Conservation (phyloP, 2,888 invertebrate species). For the Ormyrus rosae region DNA sequence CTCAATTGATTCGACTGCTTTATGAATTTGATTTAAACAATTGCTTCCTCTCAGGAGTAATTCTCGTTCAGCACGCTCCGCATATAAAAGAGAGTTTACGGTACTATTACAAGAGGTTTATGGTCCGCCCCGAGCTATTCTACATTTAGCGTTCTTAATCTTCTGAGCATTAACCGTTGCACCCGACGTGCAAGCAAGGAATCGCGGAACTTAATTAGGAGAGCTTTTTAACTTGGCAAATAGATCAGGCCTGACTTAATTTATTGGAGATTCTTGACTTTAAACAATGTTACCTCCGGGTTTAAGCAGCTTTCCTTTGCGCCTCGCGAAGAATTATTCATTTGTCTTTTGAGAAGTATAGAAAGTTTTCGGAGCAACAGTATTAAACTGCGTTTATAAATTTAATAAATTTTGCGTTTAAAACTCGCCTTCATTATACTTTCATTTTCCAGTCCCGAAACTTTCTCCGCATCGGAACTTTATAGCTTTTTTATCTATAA, state of each 20-base stretch:
- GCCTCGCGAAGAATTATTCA: too few relatives aligned
- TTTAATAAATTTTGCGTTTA: too few relatives aligned
- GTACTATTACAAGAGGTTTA: constrained; percentile 31
- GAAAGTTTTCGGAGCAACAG: too few relatives aligned
- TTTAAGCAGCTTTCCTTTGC: too few relatives aligned
- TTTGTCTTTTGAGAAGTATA: too few relatives aligned
- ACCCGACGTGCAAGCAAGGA: not conserved
- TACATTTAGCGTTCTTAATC: constrained; percentile 44
- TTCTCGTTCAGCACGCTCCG: not conserved
- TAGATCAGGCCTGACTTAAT: not conserved
- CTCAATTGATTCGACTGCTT: not conserved
- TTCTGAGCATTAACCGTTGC: constrained; percentile 24
- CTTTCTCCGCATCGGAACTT: too few relatives aligned
- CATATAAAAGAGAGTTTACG: constrained; percentile 31
- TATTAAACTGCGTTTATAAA: too few relatives aligned
- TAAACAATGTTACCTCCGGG: too few relatives aligned
- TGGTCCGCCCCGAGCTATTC: constrained; percentile 38
- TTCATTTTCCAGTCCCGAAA: too few relatives aligned
- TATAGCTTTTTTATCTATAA: too few relatives aligned
- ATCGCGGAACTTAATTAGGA: constrained; percentile 37
- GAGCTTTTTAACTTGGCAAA: constrained; percentile 23
- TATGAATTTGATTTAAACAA: constrained; percentile 19
- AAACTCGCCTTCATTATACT: too few relatives aligned
- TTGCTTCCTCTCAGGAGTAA: not conserved
- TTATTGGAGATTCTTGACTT: not conserved